Base-by-base conservation (phyloP, 1,140 invertebrate species). In the Probaryconus sp. region DNA sequence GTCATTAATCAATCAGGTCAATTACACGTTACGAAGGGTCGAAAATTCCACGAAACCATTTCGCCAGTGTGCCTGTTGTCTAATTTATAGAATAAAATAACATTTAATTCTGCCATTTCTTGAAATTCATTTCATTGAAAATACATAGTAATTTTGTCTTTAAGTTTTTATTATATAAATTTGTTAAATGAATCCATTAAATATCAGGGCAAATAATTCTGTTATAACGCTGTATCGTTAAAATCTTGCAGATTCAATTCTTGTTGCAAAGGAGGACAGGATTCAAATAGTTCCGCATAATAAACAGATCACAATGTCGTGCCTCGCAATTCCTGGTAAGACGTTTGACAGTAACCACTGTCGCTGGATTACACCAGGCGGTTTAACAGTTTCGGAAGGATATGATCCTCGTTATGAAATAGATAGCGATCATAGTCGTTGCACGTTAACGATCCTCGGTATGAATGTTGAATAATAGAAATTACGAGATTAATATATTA, bases 361-460 rank as follows among this genome's bases (percentile, higher is more conserved):
- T 42, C 9, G n/a, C 1, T 70, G 67, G 67, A 24, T 61, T n/a
- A 63, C 21, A 26, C 33, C 28, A 4, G 33, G 37, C 35, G 56
- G 67, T 9, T 5, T 9, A 21, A 10, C 1, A 1, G 40, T 61
- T 43, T 6, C 42, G 0, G 4, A 30, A n/a, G 33, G 28, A 9
- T 61, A 31, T 9, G 65, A 70, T 13, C 5, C 20, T 17, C 37
- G 24, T 24, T 69, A 53, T 13, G 2, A 11, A n/a, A n/a, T 70
- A 1, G 38, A 21, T 1, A 24, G 7, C 47, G 48, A 38, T 28
- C 10, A 10, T 7, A 14, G n/a, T 7, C 6, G 18, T 17, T 38
- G 35, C 11, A 38, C 5, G 1, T 11, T 60, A 6, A 24, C 3
- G 6, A 60, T 69, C 6, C 11, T 24, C 33, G 45, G 64, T 64